Conservation (phyloP, 2,888 invertebrate species). For the Rhamnusium bicolor region DNA sequence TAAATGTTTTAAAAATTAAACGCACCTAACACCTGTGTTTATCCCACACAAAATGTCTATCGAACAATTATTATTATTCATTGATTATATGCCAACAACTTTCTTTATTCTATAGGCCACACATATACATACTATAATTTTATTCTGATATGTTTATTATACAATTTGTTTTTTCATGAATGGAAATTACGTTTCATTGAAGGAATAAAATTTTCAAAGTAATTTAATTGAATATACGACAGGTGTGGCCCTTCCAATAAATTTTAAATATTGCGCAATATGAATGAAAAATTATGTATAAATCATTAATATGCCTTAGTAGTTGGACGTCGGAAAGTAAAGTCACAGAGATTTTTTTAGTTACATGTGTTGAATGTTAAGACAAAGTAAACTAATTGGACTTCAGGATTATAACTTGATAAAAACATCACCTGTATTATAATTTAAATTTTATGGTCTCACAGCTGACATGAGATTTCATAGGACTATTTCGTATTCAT, state of each 20-base stretch:
- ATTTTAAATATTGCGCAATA: background rate
- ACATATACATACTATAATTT: slow-evolving; percentile 26
- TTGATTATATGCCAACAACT: slow-evolving; percentile 10
- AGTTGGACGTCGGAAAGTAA: too few relatives aligned
- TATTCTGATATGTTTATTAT: slow-evolving; percentile 29
- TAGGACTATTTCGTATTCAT: background rate
- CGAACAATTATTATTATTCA: slow-evolving; percentile 29
- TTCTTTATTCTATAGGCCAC: slow-evolving; percentile 19
- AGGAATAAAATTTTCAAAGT: slow-evolving; percentile 4
- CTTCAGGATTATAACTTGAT: background rate
- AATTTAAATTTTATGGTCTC: background rate
- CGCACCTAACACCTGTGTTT: slow-evolving; percentile 29
- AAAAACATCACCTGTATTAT: background rate
- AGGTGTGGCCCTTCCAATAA: background rate
- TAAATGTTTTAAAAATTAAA: slow-evolving; percentile 19
- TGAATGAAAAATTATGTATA: background rate
- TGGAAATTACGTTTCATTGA: slow-evolving; percentile 26
- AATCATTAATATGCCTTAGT: background rate
- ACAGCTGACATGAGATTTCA: background rate
- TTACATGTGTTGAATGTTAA: background rate
- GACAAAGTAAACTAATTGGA: background rate
- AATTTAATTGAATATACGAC: slow-evolving; percentile 6
- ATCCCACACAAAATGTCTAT: slow-evolving; percentile 28
- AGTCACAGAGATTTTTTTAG: background rate
- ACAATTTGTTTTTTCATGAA: slow-evolving; percentile 20